Percentiles rank a stretch among this genome's conserved stretches.
Evolutionary conservation across 2,113 vertebrate species (phyloP).

Genomic region (Odocoileus virginianus): DNA sequence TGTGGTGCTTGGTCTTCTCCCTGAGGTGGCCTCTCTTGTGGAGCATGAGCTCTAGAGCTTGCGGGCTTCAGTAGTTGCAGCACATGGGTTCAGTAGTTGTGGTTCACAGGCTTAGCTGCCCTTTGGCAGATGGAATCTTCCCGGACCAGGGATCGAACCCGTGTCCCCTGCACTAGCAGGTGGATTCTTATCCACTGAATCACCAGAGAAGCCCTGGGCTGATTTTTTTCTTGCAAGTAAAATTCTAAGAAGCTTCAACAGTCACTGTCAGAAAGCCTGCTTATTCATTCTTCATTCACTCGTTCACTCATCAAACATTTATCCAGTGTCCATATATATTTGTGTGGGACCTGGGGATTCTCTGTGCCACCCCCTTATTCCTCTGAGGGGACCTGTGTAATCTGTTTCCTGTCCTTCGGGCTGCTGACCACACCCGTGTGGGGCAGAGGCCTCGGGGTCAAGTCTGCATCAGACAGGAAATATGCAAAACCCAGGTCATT

Average conservation of each 20-base stretch:
- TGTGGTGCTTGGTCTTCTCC: neutral
- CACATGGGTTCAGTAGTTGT: neutral
- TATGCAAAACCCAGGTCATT: neutral
- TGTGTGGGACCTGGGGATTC: neutral
- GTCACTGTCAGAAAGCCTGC: neutral
- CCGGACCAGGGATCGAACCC: neutral
- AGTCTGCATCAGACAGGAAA: neutral
- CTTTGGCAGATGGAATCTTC: neutral
- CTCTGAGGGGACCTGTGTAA: neutral
- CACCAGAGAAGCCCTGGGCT: neutral
- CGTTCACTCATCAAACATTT: neutral
- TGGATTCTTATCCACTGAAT: neutral
- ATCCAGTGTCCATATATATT: neutral
- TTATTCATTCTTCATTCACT: neutral
- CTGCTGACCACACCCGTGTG: neutral
- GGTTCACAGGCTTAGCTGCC: neutral
- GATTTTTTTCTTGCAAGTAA: neutral
- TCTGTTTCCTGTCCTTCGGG: constrained; percentile 16
- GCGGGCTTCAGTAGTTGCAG: neutral
- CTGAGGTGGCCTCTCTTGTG: neutral
- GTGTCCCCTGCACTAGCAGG: neutral
- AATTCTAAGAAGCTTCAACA: neutral
- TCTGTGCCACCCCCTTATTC: neutral
- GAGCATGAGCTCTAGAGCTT: neutral
- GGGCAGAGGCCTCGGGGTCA: neutral